Evolutionary conservation across 2,888 invertebrate genomes (phyloP), one percentile per base, ranked within the genome.

Genomic region (Disparrhopalites patrizii): DNA sequence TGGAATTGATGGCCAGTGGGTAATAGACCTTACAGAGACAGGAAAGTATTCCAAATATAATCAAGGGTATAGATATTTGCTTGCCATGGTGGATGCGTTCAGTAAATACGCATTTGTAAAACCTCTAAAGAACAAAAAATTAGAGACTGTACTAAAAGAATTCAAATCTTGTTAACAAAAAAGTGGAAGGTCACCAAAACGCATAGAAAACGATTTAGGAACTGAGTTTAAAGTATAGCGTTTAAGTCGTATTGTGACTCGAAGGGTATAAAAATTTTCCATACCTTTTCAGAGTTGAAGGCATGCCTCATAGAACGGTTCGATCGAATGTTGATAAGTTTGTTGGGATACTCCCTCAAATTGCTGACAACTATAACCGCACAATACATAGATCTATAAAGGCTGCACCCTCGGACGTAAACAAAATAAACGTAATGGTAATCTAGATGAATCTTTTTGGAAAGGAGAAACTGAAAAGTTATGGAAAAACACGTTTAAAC

Each of bases 21-120:
- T 62, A 15, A 61, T 63, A 10, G 71, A 71, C 47, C 36, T 71
- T 1, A 61, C 66, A 18, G 51, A 52, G 1, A 56, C 68, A 27
- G 23, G 27, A 1, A 63, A 64, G 25, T 67, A 60, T 52, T 18
- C 51, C 1, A 18, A 40, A n/a, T 23, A 33, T 0, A 73, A 71
- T 58, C 31, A 61, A 5, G 52, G 57, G 10, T 47, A 40, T 15
- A 67, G 64, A 8, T 73, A 65, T 50, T 30, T 73, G n/a, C 47
- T 73, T 25, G 65, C 57, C 23, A 51, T 66, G 10, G 70, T 73
- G 3, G 72, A 72, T 57, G 66, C 65, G 10, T 68, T 71, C 3
- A 68, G 63, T 52, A 70, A 72, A 58, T 69, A 56, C 36, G 68
- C 71, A 3, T 75, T 67, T 69, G 67, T 72, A 8, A 28, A 43